Evolutionary conservation across 2,888 invertebrate species (phyloP).

Genomic region (Craniophora ligustri): DNA sequence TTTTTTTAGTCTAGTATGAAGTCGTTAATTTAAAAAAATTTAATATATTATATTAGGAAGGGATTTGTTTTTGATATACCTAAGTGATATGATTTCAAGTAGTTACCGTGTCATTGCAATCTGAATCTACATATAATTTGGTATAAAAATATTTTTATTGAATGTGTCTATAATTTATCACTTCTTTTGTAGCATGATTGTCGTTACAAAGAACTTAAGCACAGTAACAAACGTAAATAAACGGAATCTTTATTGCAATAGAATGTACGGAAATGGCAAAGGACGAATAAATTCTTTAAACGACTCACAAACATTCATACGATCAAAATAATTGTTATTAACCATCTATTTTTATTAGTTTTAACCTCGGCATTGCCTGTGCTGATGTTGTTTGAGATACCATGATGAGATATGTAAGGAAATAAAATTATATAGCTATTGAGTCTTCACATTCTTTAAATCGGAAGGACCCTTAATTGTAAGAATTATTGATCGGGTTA

Average conservation of each 20-base stretch:
- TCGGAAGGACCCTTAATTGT: too few species aligned
- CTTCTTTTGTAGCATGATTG: slow-evolving; percentile 15
- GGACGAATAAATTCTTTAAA: slow-evolving; percentile 57
- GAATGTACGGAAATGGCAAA: slow-evolving; percentile 59
- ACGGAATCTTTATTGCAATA: slow-evolving; percentile 49
- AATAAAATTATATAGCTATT: not conserved
- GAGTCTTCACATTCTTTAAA: too few species aligned
- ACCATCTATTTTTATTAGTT: slow-evolving; percentile 42
- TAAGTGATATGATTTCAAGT: too few species aligned
- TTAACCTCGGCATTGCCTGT: slow-evolving; percentile 39
- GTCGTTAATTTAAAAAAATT: too few species aligned
- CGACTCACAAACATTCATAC: slow-evolving; percentile 59
- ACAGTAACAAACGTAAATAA: slow-evolving; percentile 42
- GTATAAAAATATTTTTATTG: not conserved
- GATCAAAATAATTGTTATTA: slow-evolving; percentile 61
- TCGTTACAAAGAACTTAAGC: slow-evolving; percentile 23
- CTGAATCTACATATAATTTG: slow-evolving; percentile 8
- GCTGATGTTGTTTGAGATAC: slow-evolving; percentile 18
- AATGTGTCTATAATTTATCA: slow-evolving; percentile 1
- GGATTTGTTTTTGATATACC: too few species aligned
- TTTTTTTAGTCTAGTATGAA: too few species aligned
- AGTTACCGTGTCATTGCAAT: too few species aligned
- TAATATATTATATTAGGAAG: too few species aligned
- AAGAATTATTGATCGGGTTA: too few species aligned
- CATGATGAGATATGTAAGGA: slow-evolving; percentile 5